These are phyloP conservation scores for Tribolium castaneum DNA, from an alignment of 1,140 invertebrate species.

Conservation along the genomic window DNA sequence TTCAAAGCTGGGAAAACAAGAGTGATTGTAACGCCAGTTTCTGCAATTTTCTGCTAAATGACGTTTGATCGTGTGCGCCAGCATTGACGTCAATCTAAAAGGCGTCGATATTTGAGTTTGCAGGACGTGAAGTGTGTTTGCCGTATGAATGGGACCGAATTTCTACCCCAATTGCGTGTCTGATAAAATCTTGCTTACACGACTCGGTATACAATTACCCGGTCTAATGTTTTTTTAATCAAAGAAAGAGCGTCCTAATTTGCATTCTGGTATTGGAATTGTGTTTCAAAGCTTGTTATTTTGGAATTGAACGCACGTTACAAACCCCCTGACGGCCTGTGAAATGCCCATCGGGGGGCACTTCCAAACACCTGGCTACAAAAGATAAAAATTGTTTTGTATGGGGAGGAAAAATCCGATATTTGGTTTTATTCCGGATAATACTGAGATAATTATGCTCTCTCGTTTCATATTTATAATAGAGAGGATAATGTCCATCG, in stretches of 20 bases:
- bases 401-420: not conserved
- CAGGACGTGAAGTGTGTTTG: not conserved
- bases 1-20: not conserved
- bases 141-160: not conserved
- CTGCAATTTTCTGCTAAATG: no score
- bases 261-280: conserved; percentile 25
- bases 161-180: not conserved
- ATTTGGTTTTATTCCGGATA: not conserved
- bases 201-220: not conserved
- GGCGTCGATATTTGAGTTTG: no score
- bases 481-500: not conserved
- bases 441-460: not conserved
- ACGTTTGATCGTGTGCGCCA: no score
- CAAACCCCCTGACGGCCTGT: conserved; percentile 15
- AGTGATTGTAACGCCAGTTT: no score
- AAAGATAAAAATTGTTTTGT: conserved; percentile 33
- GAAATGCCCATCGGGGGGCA: conserved; percentile 14
- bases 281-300: conserved; percentile 22
- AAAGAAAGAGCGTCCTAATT: conserved; percentile 28
- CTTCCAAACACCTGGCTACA: conserved; percentile 28
- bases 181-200: conserved; percentile 1
- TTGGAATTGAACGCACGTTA: conserved; percentile 1
- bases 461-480: not conserved
- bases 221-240: conserved; percentile 13
- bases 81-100: no score